Evolutionary conservation across 2,888 invertebrate species (phyloP), one percentile per base, ranked within the genome.

Genomic region (Pyrrhosoma nymphula): DNA sequence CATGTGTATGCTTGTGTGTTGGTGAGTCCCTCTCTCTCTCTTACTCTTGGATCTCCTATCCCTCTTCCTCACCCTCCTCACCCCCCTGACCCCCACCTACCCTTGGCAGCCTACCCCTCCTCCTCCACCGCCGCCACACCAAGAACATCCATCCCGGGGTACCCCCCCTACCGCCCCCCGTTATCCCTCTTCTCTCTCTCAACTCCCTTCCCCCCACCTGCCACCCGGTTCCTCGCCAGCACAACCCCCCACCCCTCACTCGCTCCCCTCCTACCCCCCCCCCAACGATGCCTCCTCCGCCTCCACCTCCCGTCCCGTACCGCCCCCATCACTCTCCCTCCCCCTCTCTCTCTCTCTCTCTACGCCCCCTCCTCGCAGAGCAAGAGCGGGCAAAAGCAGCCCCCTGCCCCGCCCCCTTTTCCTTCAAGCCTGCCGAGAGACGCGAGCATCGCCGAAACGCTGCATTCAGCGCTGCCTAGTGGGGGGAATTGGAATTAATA

Each of bases 231-330:
- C 96, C 96, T 96, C 96, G 96, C 96, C 96, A 96, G 96, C 96
- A 96, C 97, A 96, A 96, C 97, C 96, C 97, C 97, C 96, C 96
- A 96, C 95, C 56, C 47, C 60, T 63, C 47, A 30, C 90, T 89
- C 39, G 55, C 26, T 47, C 39, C 97, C 88, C 88, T 90, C 90
- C 16, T 63, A 75, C 88, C 93, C 90, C 16, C 88, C 56, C 88
- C 93, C 47, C 47, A 47, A 2, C 47, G 47, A 47, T 47, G 47
- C 47, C 95, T 75, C 47, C 95, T 75, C 90, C 95, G 18, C 23
- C 69, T 35, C 90, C 96, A 96, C 97, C 97, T 56, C 69, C 35
- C 55, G 26, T n/a, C 55, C 93, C 75, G 18, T 75, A 12, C 95
- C 95, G 95, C 88, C 91, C 95, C 95, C 95, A 95, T 95, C 95